Evolutionary conservation across 1,140 invertebrate genomes (phyloP).

Genomic region (Tetramorium alpestre): DNA sequence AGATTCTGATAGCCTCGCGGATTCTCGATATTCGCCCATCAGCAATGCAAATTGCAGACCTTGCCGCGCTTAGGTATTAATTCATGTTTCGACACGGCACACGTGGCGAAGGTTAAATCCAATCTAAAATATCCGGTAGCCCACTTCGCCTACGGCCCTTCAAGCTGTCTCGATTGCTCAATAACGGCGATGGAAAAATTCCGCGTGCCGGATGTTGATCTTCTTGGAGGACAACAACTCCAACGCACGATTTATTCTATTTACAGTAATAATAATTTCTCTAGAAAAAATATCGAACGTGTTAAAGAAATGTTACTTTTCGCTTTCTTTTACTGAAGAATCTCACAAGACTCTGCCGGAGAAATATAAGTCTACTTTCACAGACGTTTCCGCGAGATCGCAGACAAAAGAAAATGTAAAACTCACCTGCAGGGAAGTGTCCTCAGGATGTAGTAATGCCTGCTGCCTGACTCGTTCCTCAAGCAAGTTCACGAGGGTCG

Average conservation of each 20-base stretch:
- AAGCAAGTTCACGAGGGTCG: slow-evolving; percentile 90
- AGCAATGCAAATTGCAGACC: slow-evolving; percentile 41
- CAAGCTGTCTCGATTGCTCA: not conserved
- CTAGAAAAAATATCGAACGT: not conserved
- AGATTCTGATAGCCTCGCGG: not conserved
- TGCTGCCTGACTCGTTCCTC: slow-evolving; percentile 87
- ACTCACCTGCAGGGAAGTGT: slow-evolving; percentile 85
- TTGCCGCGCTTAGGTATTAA: slow-evolving; percentile 24
- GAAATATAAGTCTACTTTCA: not conserved
- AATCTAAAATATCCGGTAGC: slow-evolving; percentile 11
- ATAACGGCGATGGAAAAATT: not conserved
- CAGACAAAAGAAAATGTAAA: not conserved
- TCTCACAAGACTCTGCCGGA: not conserved
- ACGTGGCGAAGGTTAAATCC: slow-evolving; percentile 21
- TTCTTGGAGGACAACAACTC: not conserved
- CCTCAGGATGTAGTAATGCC: slow-evolving; percentile 81
- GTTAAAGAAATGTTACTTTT: not conserved
- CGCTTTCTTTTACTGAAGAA: too few relatives aligned
- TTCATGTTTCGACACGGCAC: slow-evolving; percentile 21
- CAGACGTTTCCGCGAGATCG: not conserved
- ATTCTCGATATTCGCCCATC: slow-evolving; percentile 22
- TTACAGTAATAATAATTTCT: not conserved
- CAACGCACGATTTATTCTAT: not conserved
- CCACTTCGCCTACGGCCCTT: not conserved
- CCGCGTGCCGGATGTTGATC: not conserved